A percentile compares a stretch with the other conserved stretches of the same genome.
These are phyloP conservation scores for Ciconia maguari DNA, from an alignment of 2,113 vertebrate genomes.

Conservation along the genomic window DNA sequence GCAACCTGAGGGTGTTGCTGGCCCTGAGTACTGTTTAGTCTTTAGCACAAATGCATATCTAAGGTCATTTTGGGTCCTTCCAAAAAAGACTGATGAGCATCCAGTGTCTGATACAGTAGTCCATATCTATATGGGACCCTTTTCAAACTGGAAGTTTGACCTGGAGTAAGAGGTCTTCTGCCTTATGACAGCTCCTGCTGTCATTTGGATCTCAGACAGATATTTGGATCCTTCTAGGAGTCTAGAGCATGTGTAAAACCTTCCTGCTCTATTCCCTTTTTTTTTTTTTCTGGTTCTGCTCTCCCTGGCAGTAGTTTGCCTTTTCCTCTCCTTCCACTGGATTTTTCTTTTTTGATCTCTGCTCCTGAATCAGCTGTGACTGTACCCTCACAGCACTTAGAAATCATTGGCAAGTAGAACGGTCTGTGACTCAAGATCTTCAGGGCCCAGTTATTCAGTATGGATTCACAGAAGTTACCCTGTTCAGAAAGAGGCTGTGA, in stretches of 20 bases:
- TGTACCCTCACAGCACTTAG: not conserved
- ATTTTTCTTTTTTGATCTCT: not conserved
- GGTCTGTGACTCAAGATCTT: not conserved
- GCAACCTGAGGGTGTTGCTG: not conserved
- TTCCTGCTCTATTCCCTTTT: not conserved
- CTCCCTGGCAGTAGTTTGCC: not conserved
- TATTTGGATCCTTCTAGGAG: not conserved
- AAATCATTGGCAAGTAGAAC: not conserved
- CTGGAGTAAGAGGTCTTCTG: not conserved
- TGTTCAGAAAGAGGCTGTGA: not conserved
- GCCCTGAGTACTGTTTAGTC: not conserved
- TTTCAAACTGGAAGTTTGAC: not conserved
- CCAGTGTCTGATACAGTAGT: not conserved
- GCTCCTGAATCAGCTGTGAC: not conserved
- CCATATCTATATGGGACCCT: not conserved
- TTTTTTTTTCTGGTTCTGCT: not conserved
- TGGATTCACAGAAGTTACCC: not conserved
- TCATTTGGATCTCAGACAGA: not conserved
- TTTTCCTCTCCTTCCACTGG: not conserved
- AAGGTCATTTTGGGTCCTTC: not conserved
- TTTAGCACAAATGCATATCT: not conserved
- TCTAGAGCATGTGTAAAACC: not conserved
- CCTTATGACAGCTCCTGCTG: not conserved
- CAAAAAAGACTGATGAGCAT: not conserved
- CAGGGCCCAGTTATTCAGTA: not conserved